These are phyloP conservation scores for Pterobdella sp. DNA, from an alignment of 2,888 invertebrate species.

Conservation along the genomic window DNA sequence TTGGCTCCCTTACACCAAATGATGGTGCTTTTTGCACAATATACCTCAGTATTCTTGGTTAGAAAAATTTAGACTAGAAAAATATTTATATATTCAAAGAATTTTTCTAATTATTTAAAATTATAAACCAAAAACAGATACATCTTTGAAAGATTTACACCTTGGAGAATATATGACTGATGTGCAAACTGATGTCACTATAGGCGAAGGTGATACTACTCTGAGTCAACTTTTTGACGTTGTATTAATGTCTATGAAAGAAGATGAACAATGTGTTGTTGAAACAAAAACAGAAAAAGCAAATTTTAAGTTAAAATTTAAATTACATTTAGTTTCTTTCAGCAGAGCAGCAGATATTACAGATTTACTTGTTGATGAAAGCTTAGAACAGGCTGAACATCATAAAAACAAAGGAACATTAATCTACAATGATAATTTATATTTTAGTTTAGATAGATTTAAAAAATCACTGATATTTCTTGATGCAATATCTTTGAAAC, in stretches of 20 bases:
- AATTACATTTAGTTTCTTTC: constrained; percentile 32
- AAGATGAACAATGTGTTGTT: constrained; percentile 35
- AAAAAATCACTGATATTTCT: constrained; percentile 32
- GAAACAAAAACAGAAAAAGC: constrained; percentile 35
- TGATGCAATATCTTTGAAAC: constrained; percentile 23
- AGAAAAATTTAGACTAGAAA: too few relatives aligned
- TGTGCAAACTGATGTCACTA: constrained; percentile 34
- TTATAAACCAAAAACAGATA: not conserved
- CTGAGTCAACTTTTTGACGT: constrained; percentile 37
- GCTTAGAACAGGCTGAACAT: constrained; percentile 37
- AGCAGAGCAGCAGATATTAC: constrained; percentile 34
- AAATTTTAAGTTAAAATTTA: constrained; percentile 34
- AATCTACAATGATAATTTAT: constrained; percentile 33
- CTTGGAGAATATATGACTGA: constrained; percentile 28
- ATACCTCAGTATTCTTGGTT: constrained; percentile 32
- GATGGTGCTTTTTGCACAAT: constrained; percentile 36
- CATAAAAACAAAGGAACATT: constrained; percentile 38
- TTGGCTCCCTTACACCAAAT: constrained; percentile 35
- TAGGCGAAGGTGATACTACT: constrained; percentile 38
- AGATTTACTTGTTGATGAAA: constrained; percentile 37
- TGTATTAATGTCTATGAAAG: constrained; percentile 35
- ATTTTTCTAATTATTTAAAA: too few relatives aligned
- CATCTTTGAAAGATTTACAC: too few relatives aligned
- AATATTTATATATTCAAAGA: too few relatives aligned
- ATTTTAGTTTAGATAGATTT: constrained; percentile 35